Evolutionary conservation across 1,140 invertebrate species (phyloP).

Genomic region (Bicyclus anynana): DNA sequence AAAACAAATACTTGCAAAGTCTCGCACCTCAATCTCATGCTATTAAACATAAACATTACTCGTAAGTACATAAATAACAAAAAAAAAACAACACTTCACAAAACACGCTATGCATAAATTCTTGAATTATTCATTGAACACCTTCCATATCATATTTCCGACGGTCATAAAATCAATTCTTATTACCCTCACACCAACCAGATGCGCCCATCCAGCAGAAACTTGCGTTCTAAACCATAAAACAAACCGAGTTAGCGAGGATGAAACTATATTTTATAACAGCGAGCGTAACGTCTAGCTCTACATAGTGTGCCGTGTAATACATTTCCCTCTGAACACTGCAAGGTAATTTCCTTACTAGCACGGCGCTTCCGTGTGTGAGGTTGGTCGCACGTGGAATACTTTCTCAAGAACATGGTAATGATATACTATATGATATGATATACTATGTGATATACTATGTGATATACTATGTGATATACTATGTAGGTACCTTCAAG

Average conservation of each 20-base stretch:
- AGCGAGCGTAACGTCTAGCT: neutral
- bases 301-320: neutral
- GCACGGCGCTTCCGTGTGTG: neutral
- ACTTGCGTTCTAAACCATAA: constrained; percentile 10
- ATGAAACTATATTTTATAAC: constrained; percentile 10
- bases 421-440: no score
- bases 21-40: no score
- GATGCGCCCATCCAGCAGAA: neutral
- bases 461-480: no score
- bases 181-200: neutral
- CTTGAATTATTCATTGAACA: neutral
- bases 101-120: neutral
- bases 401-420: no score
- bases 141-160: neutral
- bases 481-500: no score
- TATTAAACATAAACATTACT: no score
- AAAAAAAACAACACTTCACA: no score
- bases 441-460: no score
- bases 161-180: neutral
- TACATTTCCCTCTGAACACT: neutral
- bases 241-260: constrained; percentile 12
- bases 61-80: no score
- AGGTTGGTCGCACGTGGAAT: neutral
- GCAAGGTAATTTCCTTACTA: constrained; percentile 3
- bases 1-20: no score